Evolutionary conservation across 1,140 invertebrate genomes (phyloP).

Genomic region (Procambarus clarkii): DNA sequence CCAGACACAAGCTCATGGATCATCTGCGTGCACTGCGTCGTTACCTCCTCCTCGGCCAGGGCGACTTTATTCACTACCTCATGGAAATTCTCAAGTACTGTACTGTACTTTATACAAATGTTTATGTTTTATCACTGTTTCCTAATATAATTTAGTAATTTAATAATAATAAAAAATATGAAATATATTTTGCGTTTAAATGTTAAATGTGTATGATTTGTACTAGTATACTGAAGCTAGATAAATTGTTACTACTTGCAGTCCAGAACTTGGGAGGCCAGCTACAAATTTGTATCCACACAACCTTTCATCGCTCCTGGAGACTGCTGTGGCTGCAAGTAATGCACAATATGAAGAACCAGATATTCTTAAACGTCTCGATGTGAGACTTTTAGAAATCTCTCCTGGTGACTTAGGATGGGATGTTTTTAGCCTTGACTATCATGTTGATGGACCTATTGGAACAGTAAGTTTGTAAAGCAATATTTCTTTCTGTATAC

Average conservation of each 20-base stretch:
- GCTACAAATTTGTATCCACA: constrained; percentile 91
- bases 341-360: constrained; percentile 95
- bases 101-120: no score
- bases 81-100: constrained; percentile 90
- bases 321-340: constrained; percentile 93
- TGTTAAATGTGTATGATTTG: neutral
- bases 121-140: no score
- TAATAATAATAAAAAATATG: no score
- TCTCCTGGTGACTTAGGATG: constrained; percentile 92
- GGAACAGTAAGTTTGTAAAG: constrained; percentile 82
- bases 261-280: constrained; percentile 91
- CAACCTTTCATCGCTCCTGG: constrained; percentile 91
- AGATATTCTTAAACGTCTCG: constrained; percentile 91
- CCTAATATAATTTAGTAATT: no score
- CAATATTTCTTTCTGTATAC: no score
- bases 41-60: constrained; percentile 94
- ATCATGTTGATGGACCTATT: constrained; percentile 94
- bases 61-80: constrained; percentile 95
- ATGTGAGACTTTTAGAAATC: constrained; percentile 87
- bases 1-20: constrained; percentile 91
- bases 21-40: constrained; percentile 93
- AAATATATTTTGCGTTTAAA: neutral
- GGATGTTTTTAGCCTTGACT: constrained; percentile 96
- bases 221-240: neutral
- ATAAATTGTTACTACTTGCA: constrained; percentile 75